phyloP scores from a whole-genome alignment of 2,113 vertebrate species.

The Onychostruthus taczanowskii region DNA sequence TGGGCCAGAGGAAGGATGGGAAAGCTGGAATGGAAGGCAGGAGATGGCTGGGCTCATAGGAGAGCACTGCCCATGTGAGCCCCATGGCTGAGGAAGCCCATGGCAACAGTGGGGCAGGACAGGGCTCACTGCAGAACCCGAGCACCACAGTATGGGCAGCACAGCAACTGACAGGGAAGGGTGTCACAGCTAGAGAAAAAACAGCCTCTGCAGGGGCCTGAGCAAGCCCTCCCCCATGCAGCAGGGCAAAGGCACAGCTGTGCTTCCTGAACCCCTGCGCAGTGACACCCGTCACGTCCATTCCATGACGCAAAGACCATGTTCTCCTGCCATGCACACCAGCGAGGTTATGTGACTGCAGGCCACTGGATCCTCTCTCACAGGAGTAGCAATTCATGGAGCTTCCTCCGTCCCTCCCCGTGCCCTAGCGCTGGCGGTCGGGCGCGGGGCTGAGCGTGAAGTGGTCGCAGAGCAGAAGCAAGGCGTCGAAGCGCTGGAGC shows the following conservation, averaged over 20 bases:
- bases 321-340: neutral
- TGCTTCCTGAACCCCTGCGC: neutral
- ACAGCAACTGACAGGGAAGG: rapidly evolving
- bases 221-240: rapidly evolving
- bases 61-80: rapidly evolving
- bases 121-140: neutral
- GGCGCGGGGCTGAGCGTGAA: neutral
- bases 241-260: neutral
- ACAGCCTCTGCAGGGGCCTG: neutral
- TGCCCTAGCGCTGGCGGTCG: neutral
- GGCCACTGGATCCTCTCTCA: neutral
- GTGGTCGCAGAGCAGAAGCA: conserved; percentile 61
- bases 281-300: rapidly evolving
- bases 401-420: rapidly evolving
- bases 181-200: neutral
- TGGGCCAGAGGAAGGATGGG: neutral
- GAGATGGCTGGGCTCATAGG: neutral
- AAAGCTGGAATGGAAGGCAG: neutral
- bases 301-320: rapidly evolving
- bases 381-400: neutral
- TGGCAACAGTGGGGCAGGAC: neutral
- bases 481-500: conserved; percentile 45
- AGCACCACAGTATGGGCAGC: rapidly evolving
- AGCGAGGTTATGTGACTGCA: neutral
- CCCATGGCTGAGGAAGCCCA: neutral